Evolutionary conservation across 2,113 vertebrate species (phyloP), one percentile per base, ranked within the genome.

Genomic region (Paratilapia polleni): DNA sequence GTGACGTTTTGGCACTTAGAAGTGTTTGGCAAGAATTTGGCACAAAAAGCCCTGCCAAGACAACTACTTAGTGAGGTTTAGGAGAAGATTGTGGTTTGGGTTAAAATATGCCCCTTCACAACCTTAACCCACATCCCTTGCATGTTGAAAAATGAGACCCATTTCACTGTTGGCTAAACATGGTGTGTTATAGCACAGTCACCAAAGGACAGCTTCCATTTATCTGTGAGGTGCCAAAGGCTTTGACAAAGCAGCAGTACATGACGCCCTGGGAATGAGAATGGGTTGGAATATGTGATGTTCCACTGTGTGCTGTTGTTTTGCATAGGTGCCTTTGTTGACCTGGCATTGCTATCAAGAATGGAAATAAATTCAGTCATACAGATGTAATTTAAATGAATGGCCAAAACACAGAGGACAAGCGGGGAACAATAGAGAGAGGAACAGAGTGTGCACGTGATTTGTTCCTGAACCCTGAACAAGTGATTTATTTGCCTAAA

Each of bases 331-430:
- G 10, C 43, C 66, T 73, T 31, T n/a, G 24, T 31, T 73, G 47
- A 73, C 68, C 68, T 52, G 19, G 47, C 20, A 22, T 52, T 54
- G 68, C 26, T 52, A 73, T 52, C 43, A 49, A 52, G 49, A 73
- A 73, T 54, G 47, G 66, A 73, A 54, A 73, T 54, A 3, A 54
- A 73, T 73, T 73, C 43, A 73, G 12, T 73, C 68, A 31, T 31
- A 73, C 47, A 34, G 47, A 54, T 73, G 68, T 73, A 73, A 73
- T 73, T 73, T 54, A 73, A 73, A 73, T 34, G 66, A 73, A 73
- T 52, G 66, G 47, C 64, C 64, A 68, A 68, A 68, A 68, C 22
- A 68, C 41, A 68, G 41, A 68, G 64, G 41, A 49, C 64, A 68
- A 1, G 11, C 6, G 28, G 9, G 12, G 66, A 73, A 73, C 24